A percentile compares a stretch with the other conserved stretches of the same genome.
Evolutionary conservation across 2,888 invertebrate species (phyloP).

Genomic region (Pachymerium ferrugineum): DNA sequence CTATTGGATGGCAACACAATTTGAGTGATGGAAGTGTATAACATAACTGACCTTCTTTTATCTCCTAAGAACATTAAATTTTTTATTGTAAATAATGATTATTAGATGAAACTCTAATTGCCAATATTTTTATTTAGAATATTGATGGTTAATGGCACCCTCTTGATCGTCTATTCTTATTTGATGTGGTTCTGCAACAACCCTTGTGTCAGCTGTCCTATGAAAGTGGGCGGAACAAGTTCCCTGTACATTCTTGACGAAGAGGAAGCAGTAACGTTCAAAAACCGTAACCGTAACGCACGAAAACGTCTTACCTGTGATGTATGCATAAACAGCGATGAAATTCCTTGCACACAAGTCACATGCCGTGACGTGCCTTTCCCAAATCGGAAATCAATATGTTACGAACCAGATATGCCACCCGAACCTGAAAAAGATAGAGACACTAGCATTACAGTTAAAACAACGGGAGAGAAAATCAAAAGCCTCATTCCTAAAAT

Average conservation of each 20-base stretch:
- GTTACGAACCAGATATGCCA: background rate
- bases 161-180: background rate
- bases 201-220: background rate
- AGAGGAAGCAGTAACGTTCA: background rate
- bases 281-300: background rate
- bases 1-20: too few species aligned
- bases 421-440: background rate
- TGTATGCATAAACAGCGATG: too few species aligned
- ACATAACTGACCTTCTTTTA: too few species aligned
- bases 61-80: too few species aligned
- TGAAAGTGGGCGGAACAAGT: background rate
- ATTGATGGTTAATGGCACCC: background rate
- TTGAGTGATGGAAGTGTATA: too few species aligned
- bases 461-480: background rate
- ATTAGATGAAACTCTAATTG: too few species aligned
- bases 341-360: too few species aligned
- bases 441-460: too few species aligned
- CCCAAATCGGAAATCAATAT: background rate
- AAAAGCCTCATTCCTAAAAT: background rate
- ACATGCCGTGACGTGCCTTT: background rate
- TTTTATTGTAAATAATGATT: too few species aligned
- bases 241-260: background rate
- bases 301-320: too few species aligned
- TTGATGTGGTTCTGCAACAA: slow-evolving; percentile 8
- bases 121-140: background rate